Conservation (phyloP, 1,140 invertebrate species). For the Diploscapter pachys region DNA sequence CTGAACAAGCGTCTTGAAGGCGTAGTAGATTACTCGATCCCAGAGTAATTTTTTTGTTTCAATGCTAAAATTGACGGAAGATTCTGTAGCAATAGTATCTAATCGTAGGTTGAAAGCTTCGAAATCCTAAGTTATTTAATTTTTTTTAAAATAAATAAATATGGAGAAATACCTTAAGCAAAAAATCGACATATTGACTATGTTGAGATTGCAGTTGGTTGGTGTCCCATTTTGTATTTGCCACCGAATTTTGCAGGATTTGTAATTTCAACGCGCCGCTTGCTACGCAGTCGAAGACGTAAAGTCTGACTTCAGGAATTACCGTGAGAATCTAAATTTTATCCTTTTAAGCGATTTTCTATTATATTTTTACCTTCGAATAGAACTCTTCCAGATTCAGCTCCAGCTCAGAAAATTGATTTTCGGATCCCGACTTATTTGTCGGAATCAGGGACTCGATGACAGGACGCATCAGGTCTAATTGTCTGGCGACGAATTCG, state of each 20-base stretch:
- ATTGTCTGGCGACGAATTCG: constrained; percentile 81
- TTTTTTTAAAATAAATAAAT: not conserved
- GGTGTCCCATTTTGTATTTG: constrained; percentile 86
- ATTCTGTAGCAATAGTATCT: constrained; percentile 11
- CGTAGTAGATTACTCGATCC: constrained; percentile 78
- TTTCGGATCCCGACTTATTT: constrained; percentile 13
- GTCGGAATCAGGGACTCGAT: constrained; percentile 65
- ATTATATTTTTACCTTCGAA: constrained; percentile 34
- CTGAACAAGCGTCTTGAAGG: constrained; percentile 82
- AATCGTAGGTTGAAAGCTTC: constrained; percentile 37
- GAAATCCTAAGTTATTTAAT: constrained; percentile 44
- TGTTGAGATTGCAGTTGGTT: constrained; percentile 89
- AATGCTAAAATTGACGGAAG: constrained; percentile 31
- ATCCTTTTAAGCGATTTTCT: not conserved
- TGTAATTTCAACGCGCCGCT: constrained; percentile 76
- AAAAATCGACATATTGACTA: constrained; percentile 73
- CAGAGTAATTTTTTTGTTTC: constrained; percentile 67
- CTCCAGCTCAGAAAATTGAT: too few species aligned
- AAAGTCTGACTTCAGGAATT: constrained; percentile 71
- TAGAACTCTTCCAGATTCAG: constrained; percentile 58
- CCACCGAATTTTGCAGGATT: constrained; percentile 75
- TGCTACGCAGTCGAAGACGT: constrained; percentile 79
- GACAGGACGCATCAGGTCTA: constrained; percentile 76
- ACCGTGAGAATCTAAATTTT: constrained; percentile 60
- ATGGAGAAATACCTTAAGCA: constrained; percentile 61